Percentiles rank a stretch among this genome's conserved stretches.
phyloP scores from a whole-genome alignment of 2,888 invertebrate genomes.

The Chymomyza amoena region DNA sequence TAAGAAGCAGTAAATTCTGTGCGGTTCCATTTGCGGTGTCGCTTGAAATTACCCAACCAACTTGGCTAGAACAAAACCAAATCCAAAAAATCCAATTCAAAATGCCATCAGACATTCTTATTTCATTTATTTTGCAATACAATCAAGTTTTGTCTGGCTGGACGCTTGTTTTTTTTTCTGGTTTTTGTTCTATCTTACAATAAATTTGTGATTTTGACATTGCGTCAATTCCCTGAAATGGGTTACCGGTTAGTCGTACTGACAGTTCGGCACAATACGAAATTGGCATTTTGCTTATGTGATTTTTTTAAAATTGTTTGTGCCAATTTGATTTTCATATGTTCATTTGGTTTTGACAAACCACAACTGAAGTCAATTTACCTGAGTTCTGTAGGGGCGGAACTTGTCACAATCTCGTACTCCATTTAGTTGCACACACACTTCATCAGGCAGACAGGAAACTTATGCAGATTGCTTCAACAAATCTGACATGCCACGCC shows the following conservation, averaged over 20 bases:
- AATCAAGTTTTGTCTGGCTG: conserved; percentile 39
- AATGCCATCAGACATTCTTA: conserved; percentile 72
- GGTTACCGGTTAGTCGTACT: neutral
- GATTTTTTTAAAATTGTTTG: neutral
- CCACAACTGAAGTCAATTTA: neutral
- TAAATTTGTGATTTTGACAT: neutral
- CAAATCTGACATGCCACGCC: too few relatives aligned
- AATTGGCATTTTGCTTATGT: neutral
- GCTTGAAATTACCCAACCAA: conserved; percentile 61
- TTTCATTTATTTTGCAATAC: conserved; percentile 72
- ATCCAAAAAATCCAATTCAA: conserved; percentile 67
- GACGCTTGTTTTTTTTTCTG: neutral
- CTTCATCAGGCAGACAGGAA: neutral
- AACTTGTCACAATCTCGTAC: neutral
- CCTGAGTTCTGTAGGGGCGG: neutral
- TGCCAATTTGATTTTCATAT: conserved; percentile 2
- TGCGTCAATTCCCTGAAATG: neutral
- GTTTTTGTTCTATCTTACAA: neutral
- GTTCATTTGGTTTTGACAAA: conserved; percentile 4
- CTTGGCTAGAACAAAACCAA: conserved; percentile 10
- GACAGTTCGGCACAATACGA: neutral
- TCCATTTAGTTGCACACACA: neutral
- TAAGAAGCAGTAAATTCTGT: conserved; percentile 46
- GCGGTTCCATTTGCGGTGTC: conserved; percentile 66
- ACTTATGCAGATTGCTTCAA: too few relatives aligned